phyloP scores from a whole-genome alignment of 2,888 invertebrate genomes.

The Campopleginae sp. region DNA sequence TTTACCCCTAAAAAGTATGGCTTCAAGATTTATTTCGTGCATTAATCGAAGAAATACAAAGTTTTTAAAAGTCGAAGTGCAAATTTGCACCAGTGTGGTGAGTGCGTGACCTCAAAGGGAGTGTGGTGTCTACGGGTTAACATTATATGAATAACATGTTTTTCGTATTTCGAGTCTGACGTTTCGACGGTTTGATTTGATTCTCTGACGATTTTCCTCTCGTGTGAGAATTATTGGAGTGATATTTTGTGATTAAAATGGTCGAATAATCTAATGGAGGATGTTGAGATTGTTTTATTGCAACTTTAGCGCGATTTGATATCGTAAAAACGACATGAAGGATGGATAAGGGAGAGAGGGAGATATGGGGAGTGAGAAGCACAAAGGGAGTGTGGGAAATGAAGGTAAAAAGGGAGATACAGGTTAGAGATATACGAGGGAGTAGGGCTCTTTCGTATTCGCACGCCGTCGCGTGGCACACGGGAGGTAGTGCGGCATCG shows the following conservation, averaged over 20 bases:
- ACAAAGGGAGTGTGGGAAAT: conserved; percentile 36
- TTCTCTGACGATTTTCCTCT: not conserved
- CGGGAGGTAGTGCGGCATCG: conserved; percentile 53
- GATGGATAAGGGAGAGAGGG: conserved; percentile 35
- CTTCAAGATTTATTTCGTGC: no score
- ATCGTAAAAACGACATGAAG: not conserved
- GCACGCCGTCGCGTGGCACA: conserved; percentile 67
- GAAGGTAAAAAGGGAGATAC: conserved; percentile 44
- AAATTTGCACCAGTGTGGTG: no score
- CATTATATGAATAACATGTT: no score
- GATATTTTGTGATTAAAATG: conserved; percentile 38
- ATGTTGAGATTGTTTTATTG: conserved; percentile 35
- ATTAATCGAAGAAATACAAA: no score
- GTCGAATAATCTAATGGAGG: conserved; percentile 37
- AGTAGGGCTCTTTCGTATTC: conserved; percentile 60
- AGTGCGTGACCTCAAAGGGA: no score
- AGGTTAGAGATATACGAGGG: conserved; percentile 61
- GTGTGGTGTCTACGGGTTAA: no score
- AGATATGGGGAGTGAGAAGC: conserved; percentile 25
- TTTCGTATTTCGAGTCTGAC: no score
- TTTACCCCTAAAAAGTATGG: no score
- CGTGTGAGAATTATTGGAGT: not conserved
- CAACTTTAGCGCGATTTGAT: not conserved
- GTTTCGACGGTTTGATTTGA: not conserved
- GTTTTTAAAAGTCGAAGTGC: no score